Base-by-base conservation (phyloP, 2,113 vertebrate genomes). In the Hemiprocne comata region DNA sequence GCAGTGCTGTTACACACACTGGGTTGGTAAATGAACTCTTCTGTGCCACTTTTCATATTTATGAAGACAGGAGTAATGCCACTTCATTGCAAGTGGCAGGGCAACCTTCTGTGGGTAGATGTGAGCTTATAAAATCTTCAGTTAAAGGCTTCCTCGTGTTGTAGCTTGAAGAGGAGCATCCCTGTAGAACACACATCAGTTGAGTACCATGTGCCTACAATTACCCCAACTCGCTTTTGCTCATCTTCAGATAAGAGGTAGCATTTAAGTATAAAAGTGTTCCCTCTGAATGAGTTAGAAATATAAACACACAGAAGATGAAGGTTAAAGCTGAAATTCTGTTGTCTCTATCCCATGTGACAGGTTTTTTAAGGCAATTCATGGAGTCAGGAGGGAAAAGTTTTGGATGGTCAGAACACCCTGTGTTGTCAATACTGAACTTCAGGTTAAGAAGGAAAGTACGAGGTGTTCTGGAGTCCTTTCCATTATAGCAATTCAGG, bases 401-500 rank as follows among this genome's bases (percentile, higher is more conserved):
- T 40, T 46, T n/a, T 64, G 20, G 53, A 26, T 65, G 23, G 17
- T 87, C 58, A 62, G 51, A 92, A 82, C 12, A 50, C 53, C 16
- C 57, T 58, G 72, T 86, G 36, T 38, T 67, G 50, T 75, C 69
- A 84, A 61, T 28, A 34, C 11, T 57, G 5, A 60, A 81, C 40
- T 51, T 86, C 36, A 70, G 53, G 36, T 89, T 81, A 87, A 72
- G 77, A 87, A 86, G n/a, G 34, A 74, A 94, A 85, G 46, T 29
- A n/a, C 34, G 31, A 90, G 33, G 19, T 80, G 21, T 77, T 78
- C 61, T 75, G 61, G 51, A 94, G 44, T 75, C 28, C 19, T 31
- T 66, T 93, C 77, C 33, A 53, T 48, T 93, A 58, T 34, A 89
- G 67, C n/a, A 89, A 61, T 90, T 81, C 83, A 90, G 62, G 62